Conservation (phyloP, 2,888 invertebrate genomes). For the Sphaeridia pumilis region DNA sequence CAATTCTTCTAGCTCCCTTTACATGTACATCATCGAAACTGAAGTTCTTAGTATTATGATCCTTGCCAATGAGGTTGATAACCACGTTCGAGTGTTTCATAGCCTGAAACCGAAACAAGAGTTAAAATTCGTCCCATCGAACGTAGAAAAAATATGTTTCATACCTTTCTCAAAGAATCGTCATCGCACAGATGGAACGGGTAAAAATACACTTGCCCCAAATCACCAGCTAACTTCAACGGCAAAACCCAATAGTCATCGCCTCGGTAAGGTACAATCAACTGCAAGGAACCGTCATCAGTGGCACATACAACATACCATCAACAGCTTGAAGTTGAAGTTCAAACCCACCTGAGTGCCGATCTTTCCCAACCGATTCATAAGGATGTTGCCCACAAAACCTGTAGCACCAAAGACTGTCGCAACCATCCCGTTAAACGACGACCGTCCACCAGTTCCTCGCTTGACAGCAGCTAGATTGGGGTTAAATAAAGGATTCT, state of each 20-base stretch:
- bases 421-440: conserved; percentile 93
- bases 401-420: conserved; percentile 94
- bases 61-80: conserved; percentile 82
- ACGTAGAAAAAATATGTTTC: not conserved
- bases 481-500: conserved; percentile 23
- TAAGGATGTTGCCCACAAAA: conserved; percentile 74
- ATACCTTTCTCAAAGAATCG: conserved; percentile 58
- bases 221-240: conserved; percentile 77
- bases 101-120: conserved; percentile 40
- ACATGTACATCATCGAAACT: conserved; percentile 76
- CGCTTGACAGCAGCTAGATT: conserved; percentile 50
- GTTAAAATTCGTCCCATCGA: not conserved
- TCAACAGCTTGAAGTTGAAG: too few relatives aligned
- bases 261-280: conserved; percentile 84
- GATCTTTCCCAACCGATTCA: conserved; percentile 76
- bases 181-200: conserved; percentile 76
- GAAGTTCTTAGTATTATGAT: conserved; percentile 86
- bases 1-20: conserved; percentile 68
- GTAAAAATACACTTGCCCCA: conserved; percentile 87
- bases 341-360: conserved; percentile 56
- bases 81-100: conserved; percentile 95
- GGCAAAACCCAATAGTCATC: conserved; percentile 67
- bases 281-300: conserved; percentile 54
- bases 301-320: conserved; percentile 9
- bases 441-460: conserved; percentile 84